Evolutionary conservation across 2,888 invertebrate genomes (phyloP), one percentile per base, ranked within the genome.

Genomic region (Lepidocyrtinus sp.): DNA sequence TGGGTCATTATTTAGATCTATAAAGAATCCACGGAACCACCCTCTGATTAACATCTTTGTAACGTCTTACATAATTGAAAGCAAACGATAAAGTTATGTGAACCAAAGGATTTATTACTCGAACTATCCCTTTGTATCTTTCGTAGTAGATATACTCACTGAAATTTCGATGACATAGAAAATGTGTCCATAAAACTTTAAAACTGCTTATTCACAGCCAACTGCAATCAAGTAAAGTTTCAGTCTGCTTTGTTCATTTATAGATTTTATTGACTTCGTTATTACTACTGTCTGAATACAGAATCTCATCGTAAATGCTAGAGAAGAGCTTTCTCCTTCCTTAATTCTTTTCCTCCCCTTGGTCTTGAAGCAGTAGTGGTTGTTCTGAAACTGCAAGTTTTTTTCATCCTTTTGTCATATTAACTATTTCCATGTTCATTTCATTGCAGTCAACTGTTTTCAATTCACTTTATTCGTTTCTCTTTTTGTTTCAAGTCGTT

Each of bases 391-490:
- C 36, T 7, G 50, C n/a, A 50, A 50, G 50, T 50, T 50, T 50
- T n/a, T 50, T 50, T n/a, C 50, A 50, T 50, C 50, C 70, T 70
- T 76, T 76, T 75, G 69, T 75, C 68, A 62, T 36, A 64, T 50
- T 50, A 50, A 50, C 50, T 50, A 50, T 76, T 63, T 62, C 55
- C 63, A 21, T 63, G 64, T 36, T 70, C 70, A 76, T 64, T 76
- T 76, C 68, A 76, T 70, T 76, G 61, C 70, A 69, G 36, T 25
- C 70, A 69, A 76, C 62, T 76, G 63, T 70, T 70, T 63, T 50
- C 70, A 36, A 46, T 76, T 76, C 62, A 63, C 61, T 70, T 24
- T 50, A 50, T 50, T 59, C 25, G 45, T 73, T 64, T 73, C 22
- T 45, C 12, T 61, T 55, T 76, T 76, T 76, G 75, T 76, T 75